A percentile compares a stretch with the other conserved stretches of the same genome.
Evolutionary conservation across 1,140 invertebrate species (phyloP).

Genomic region (Calephelis virginiensis): DNA sequence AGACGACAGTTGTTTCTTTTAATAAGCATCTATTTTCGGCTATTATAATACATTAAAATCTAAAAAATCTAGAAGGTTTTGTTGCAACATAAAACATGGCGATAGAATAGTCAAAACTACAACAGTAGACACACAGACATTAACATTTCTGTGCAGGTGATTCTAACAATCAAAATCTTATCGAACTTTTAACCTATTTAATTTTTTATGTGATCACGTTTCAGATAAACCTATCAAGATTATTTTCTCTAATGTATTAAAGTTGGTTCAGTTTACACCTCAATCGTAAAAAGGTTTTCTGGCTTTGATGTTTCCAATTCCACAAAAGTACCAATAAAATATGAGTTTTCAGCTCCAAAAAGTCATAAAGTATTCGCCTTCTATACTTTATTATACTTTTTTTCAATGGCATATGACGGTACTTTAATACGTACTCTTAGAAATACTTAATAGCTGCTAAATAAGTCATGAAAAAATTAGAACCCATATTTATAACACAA

Average conservation of each 20-base stretch:
- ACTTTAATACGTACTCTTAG: background rate
- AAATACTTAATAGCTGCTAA: too few relatives aligned
- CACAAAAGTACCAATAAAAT: constrained; percentile 57
- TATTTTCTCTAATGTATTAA: constrained; percentile 24
- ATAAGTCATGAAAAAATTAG: too few relatives aligned
- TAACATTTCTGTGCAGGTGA: too few relatives aligned
- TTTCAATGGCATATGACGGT: constrained; percentile 41
- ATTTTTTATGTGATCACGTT: constrained; percentile 8
- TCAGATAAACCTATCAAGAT: constrained; percentile 7
- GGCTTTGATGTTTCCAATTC: constrained; percentile 49
- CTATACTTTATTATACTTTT: constrained; percentile 37
- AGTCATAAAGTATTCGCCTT: constrained; percentile 52
- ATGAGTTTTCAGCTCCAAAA: constrained; percentile 53
- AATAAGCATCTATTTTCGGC: too few relatives aligned
- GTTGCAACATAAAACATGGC: too few relatives aligned
- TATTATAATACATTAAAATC: too few relatives aligned
- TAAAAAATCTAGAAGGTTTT: too few relatives aligned
- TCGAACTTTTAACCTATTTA: constrained; percentile 12
- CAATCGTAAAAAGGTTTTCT: constrained; percentile 53
- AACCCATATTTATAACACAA: too few relatives aligned
- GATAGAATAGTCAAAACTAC: too few relatives aligned
- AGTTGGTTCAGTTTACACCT: constrained; percentile 36
- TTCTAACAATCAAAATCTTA: background rate
- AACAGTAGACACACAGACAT: too few relatives aligned
- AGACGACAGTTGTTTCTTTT: too few relatives aligned